Conservation (phyloP, 2,797 vertebrate species). For the Pipistrellus kuhlii region DNA sequence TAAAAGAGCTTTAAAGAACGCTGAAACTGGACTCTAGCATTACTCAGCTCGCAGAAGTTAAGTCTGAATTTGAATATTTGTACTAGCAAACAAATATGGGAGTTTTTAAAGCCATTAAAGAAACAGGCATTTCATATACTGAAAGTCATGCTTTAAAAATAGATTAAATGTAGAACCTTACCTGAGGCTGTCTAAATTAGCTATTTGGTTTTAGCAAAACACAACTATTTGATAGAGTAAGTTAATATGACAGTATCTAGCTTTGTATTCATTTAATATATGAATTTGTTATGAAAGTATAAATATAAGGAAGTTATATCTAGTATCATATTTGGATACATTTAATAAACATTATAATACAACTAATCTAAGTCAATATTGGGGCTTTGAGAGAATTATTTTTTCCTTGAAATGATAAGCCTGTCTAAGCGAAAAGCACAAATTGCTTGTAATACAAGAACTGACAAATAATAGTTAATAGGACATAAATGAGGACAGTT, state of each 20-base stretch:
- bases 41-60: neutral
- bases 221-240: neutral
- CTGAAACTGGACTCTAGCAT: neutral
- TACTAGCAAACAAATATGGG: neutral
- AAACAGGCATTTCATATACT: constrained; percentile 33
- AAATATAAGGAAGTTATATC: constrained; percentile 36
- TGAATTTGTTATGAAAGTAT: constrained; percentile 18
- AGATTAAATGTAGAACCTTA: constrained; percentile 31
- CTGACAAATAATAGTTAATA: neutral
- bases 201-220: constrained; percentile 35
- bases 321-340: constrained; percentile 30
- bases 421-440: neutral
- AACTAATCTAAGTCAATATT: constrained; percentile 17
- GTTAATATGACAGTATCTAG: constrained; percentile 12
- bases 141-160: constrained; percentile 39
- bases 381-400: neutral
- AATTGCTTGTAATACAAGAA: neutral
- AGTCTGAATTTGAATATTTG: constrained; percentile 51
- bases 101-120: neutral
- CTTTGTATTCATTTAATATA: neutral
- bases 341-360: neutral
- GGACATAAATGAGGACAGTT: neutral
- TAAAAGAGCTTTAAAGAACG: constrained; percentile 28
- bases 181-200: neutral
- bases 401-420: constrained; percentile 27